Evolutionary conservation across 2,113 vertebrate species (phyloP), one percentile per base, ranked within the genome.

Genomic region (Ranitomeya variabilis): DNA sequence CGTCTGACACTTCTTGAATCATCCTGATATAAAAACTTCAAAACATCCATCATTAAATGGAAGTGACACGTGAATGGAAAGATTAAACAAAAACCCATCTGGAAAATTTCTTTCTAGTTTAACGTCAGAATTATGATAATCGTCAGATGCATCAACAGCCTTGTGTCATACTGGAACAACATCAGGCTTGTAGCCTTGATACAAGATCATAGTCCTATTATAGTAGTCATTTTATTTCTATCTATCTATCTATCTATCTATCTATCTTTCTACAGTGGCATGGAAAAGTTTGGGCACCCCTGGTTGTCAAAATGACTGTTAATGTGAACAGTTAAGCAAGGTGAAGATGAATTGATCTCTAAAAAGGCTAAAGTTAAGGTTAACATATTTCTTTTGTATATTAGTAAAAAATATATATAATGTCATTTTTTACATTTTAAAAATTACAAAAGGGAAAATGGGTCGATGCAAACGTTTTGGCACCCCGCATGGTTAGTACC

Each of bases 161-260:
- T 18, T 51, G 73, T 76, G 73, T 76, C 73, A 52, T 52, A 9
- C 15, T 76, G 37, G 73, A 51, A 45, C 37, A 11, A 5, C 11
- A 8, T 74, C 67, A 71, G 6, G 18, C 18, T 15, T 74, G 4
- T 9, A 74, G 31, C 15, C 45, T 74, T 18, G 16, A 45, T 3
- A 18, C 71, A 7, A 16, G 31, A 74, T 45, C 16, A 14, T 31
- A 14, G 26, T 26, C 23, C 69, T 6, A 7, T 23, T 26, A 10
- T 26, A 26, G 13, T 26, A 2, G n/a, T 26, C n/a, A 69, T 10
- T 69, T 10, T n/a, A 14, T 15, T 62, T 0, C 6, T 66, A 66
- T 66, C 62, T 66, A 66, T 66, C 62, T 66, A 66, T 66, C 62
- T 66, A 66, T 66, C 62, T 66, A 66, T 66, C 62, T 66, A 66